Conservation (phyloP, 35 echinoderm and acorn worm species). For the Lytechinus variegatus region DNA sequence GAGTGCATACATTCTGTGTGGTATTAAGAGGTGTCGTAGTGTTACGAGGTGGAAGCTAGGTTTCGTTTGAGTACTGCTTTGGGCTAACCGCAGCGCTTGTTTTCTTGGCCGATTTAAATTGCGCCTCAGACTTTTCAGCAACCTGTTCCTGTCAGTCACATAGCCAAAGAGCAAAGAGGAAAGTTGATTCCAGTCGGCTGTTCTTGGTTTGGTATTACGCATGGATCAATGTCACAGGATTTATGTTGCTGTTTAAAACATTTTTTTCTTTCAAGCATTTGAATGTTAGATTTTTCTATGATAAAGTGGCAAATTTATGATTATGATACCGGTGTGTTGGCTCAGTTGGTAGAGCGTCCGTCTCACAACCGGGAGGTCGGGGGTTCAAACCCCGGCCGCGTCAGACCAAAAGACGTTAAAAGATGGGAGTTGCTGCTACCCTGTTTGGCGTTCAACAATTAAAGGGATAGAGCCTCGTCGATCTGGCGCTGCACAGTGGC, state of each 20-base stretch:
- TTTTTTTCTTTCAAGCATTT: no score
- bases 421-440: no score
- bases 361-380: no score
- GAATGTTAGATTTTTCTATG: no score
- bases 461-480: no score
- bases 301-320: neutral
- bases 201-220: neutral
- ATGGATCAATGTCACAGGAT: neutral
- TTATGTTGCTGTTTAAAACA: neutral
- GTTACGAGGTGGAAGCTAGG: neutral
- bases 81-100: neutral
- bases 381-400: no score
- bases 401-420: no score
- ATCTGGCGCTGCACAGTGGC: no score
- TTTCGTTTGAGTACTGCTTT: neutral
- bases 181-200: neutral
- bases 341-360: no score
- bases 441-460: no score
- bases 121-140: neutral
- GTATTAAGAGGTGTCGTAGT: neutral
- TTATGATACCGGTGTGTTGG: no score
- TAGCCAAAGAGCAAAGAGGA: neutral
- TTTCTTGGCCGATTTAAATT: slow-evolving; percentile 13
- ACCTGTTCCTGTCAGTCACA: neutral
- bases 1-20: neutral